Percentiles rank a stretch among this genome's conserved stretches.
phyloP scores from a whole-genome alignment of 2,113 vertebrate genomes.

The Arothron firmamentum region DNA sequence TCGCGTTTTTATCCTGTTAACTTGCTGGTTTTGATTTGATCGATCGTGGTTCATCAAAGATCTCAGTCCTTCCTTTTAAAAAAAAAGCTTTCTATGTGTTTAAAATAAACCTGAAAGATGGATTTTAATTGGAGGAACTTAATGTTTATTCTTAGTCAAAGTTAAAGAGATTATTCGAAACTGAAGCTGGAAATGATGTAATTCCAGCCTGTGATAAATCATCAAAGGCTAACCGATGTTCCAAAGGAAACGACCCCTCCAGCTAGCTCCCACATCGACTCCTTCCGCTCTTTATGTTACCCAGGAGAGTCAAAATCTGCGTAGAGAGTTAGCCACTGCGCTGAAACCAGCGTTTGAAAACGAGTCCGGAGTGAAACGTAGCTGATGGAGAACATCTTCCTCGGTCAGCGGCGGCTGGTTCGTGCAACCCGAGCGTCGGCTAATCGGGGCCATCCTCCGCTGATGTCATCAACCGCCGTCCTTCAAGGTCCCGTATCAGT shows the following conservation, averaged over 20 bases:
- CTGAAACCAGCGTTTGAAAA: not conserved
- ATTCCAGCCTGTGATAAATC: slow-evolving; percentile 4
- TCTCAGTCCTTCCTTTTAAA: not conserved
- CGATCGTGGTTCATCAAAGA: slow-evolving; percentile 26
- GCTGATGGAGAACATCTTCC: no score
- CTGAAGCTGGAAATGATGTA: slow-evolving; percentile 8
- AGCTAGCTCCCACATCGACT: not conserved
- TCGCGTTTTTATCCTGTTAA: no score
- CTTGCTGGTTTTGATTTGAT: no score
- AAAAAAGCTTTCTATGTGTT: no score
- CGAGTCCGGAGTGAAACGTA: not conserved
- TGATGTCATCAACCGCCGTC: slow-evolving; percentile 6
- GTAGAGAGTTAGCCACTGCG: not conserved
- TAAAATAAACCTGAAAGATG: no score
- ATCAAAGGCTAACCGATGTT: not conserved
- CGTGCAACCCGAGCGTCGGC: not conserved
- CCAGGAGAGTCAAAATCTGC: not conserved
- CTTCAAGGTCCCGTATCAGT: slow-evolving; percentile 22
- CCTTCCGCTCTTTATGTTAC: not conserved
- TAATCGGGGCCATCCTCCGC: slow-evolving; percentile 4
- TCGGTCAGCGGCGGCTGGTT: not conserved
- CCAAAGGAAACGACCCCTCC: not conserved
- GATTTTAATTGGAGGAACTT: slow-evolving; percentile 6
- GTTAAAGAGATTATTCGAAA: slow-evolving; percentile 7
- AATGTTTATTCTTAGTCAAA: slow-evolving; percentile 7